These are phyloP conservation scores for Channa argus DNA, from an alignment of 2,113 vertebrate species.

Conservation along the genomic window DNA sequence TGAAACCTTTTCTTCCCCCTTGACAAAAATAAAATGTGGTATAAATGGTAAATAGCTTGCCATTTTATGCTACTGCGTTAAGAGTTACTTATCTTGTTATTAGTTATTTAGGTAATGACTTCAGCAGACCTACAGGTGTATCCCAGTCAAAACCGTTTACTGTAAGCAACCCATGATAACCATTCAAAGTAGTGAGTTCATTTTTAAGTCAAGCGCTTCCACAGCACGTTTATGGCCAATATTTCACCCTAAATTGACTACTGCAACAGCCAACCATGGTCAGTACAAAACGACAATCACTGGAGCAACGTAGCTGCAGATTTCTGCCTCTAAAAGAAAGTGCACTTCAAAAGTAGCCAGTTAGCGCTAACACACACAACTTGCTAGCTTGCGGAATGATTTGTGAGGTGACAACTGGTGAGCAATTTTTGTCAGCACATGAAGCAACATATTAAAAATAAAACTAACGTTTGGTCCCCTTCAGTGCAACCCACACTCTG, in stretches of 20 bases:
- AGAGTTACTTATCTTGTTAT: too few species aligned
- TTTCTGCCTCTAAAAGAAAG: too few species aligned
- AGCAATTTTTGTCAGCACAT: not conserved
- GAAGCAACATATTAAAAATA: not conserved
- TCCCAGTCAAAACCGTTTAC: not conserved
- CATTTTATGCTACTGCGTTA: too few species aligned
- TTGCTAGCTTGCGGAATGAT: slow-evolving; percentile 17
- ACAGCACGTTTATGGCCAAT: not conserved
- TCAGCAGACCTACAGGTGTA: not conserved
- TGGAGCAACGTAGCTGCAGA: too few species aligned
- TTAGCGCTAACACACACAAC: slow-evolving; percentile 1
- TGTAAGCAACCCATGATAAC: not conserved
- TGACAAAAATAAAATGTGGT: too few species aligned
- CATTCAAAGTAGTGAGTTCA: too few species aligned
- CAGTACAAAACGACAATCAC: too few species aligned
- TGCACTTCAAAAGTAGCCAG: slow-evolving; percentile 15
- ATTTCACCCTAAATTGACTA: not conserved
- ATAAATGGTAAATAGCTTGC: too few species aligned
- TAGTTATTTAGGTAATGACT: too few species aligned
- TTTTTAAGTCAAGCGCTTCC: too few species aligned
- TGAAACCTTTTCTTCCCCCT: too few species aligned
- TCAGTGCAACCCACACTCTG: not conserved
- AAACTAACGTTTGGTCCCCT: not conserved
- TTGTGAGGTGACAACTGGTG: not conserved
- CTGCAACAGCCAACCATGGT: not conserved